Evolutionary conservation across 2,797 vertebrate genomes (phyloP), one percentile per base, ranked within the genome.

Genomic region (Enteromius paludinosus): DNA sequence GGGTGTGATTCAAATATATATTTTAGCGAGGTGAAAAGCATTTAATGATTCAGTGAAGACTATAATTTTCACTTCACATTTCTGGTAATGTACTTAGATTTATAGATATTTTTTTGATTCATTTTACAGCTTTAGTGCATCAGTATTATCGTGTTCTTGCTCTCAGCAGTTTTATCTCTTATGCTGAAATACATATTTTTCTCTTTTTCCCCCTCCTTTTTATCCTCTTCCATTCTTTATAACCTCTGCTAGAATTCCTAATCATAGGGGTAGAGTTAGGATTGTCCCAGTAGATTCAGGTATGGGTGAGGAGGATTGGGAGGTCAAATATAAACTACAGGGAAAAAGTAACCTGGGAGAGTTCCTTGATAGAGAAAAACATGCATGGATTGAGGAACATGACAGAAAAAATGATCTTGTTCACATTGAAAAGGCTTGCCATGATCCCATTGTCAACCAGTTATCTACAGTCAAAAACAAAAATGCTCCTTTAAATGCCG

Each of bases 201-300:
- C 86, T 86, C 85, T 92, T 84, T 87, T 80, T 86, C 65, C 68
- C 68, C 73, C 85, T 89, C 75, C 83, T 18, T 83, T 84, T 83
- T 76, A 85, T 89, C 79, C 72, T 68, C 72, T 76, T 87, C 90
- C 77, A 84, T n/a, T 79, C 78, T 83, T 73, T 85, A 74, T 73
- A 52, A 72, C 77, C 74, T 78, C 23, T 73, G 82, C 84, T 91
- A 99, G 97, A 93, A 90, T 87, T 72, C 80, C 92, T 86, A 94
- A 94, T 83, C 90, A 93, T n/a, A 95, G 91, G 87, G 94, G 93
- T 87, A 96, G 93, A 91, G 94, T 97, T 92, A 96, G 94, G 89
- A 97, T 97, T 88, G 94, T 98, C 92, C 96, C 96, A 59, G 93
- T 95, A 91, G 95, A 97, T 89, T 95, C 92, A 83, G 95, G 95